Percentiles rank a stretch among this genome's conserved stretches.
phyloP scores from a whole-genome alignment of 2,888 invertebrate genomes.

The Xestia sexstrigata region DNA sequence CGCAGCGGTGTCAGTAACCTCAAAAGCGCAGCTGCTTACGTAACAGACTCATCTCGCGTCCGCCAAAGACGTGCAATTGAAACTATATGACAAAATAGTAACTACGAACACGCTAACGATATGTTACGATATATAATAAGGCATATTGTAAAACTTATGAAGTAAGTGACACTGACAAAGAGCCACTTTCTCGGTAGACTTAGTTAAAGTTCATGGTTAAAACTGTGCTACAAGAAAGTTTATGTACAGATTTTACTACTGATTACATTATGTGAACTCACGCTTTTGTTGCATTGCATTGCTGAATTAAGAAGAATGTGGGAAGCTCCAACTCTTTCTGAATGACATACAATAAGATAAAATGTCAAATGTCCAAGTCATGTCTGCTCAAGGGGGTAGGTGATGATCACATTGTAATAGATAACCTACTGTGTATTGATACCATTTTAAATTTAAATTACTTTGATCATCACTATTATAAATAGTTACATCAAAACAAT shows the following conservation, averaged over 20 bases:
- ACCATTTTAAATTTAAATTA: background rate
- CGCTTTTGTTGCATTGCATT: background rate
- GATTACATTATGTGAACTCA: background rate
- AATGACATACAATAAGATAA: background rate
- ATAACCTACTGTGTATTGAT: background rate
- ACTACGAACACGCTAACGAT: conserved; percentile 54
- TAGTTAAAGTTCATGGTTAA: conserved; percentile 55
- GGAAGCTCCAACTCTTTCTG: background rate
- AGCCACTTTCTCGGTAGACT: conserved; percentile 21
- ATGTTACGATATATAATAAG: conserved; percentile 53
- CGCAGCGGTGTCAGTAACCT: conserved; percentile 78
- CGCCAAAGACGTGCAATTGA: conserved; percentile 66
- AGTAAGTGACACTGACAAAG: conserved; percentile 33
- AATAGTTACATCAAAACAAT: conserved; percentile 7
- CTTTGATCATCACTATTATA: background rate
- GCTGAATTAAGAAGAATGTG: background rate
- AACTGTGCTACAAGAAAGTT: conserved; percentile 38
- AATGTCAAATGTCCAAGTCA: too few species aligned
- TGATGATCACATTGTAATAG: too few species aligned
- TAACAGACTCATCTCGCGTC: conserved; percentile 76
- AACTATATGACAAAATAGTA: conserved; percentile 65
- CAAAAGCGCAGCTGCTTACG: conserved; percentile 73
- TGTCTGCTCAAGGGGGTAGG: too few species aligned
- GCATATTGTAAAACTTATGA: conserved; percentile 50
- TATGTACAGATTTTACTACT: conserved; percentile 8